Evolutionary conservation across 35 echinoderm and acorn worm species (phyloP).

Genomic region (Ophiothrix spiculata): DNA sequence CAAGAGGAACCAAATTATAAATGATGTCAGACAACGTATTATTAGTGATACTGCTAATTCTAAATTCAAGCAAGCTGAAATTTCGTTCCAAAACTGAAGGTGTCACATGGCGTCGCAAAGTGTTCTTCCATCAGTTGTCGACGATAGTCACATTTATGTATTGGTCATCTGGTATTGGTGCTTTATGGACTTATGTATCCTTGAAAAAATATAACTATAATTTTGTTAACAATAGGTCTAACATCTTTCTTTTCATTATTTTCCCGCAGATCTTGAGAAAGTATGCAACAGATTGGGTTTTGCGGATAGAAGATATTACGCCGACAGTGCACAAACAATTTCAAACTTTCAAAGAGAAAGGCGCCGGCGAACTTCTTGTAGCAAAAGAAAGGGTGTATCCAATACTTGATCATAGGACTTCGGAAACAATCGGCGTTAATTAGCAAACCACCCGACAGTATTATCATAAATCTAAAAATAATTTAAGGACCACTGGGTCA

Average conservation of each 20-base stretch:
- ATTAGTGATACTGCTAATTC: too few species aligned
- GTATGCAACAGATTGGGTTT: slow-evolving; percentile 56
- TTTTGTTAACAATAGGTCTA: background rate
- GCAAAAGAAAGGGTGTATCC: background rate
- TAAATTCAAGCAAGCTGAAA: background rate
- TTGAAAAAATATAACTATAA: background rate
- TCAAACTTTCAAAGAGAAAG: background rate
- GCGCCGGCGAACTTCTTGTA: background rate
- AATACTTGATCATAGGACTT: background rate
- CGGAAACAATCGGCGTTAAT: background rate
- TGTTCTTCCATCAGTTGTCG: too few species aligned
- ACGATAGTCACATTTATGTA: too few species aligned
- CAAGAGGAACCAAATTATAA: too few species aligned
- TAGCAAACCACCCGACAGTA: too few species aligned
- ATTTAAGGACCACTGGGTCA: too few species aligned
- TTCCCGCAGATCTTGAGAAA: slow-evolving; percentile 24
- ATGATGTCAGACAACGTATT: too few species aligned
- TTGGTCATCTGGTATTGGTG: too few species aligned
- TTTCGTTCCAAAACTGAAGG: background rate
- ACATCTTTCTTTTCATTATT: background rate
- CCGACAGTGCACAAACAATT: slow-evolving; percentile 32
- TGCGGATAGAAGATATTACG: slow-evolving; percentile 54
- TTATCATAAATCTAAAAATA: too few species aligned
- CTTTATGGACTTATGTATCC: background rate
- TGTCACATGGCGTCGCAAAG: background rate